Evolutionary conservation across 2,113 vertebrate genomes (phyloP), one percentile per base, ranked within the genome.

Genomic region (Cacatua alba): DNA sequence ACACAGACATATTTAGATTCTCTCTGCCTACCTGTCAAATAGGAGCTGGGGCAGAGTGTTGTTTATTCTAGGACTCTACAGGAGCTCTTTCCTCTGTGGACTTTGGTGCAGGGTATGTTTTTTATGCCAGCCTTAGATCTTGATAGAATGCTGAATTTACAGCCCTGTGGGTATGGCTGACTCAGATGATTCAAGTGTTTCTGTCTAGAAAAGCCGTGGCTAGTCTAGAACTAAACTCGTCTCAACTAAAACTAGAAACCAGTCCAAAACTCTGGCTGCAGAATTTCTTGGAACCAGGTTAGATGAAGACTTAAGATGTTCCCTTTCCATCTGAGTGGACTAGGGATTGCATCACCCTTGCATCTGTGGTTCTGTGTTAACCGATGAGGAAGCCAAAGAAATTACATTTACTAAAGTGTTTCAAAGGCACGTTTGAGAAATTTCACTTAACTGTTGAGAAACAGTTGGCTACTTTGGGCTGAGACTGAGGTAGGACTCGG

Each of bases 41-140:
- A 57, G 78, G 59, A 63, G 55, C 63, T 83, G 93, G 85, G 82
- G 57, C 86, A 60, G 80, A 65, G 90, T 21, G 2, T 31, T 88
- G 57, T 89, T 91, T 68, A 75, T 82, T 90, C 90, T 86, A 79
- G 91, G 91, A 96, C 86, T 95, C 97, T 92, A 81, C 75, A 95
- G 97, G 96, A 93, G 96, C 97, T 95, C 96, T 97, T 93, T 94
- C 86, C 71, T 68, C 90, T 53, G 0, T 53, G 72, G 76, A 80
- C 33, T 53, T 20, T 46, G 52, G 72, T 76, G 84, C 77, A 90
- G 80, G 55, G 25, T 41, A 41, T 37, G 25, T 81, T 75, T 70
- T 75, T 63, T 35, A 68, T 86, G 92, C 65, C 28, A 19, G 51
- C 68, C 91, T 63, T 59, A 65, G 75, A 10, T 39, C 71, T 53